Percentiles rank a stretch among this genome's conserved stretches.
phyloP scores from a whole-genome alignment of 2,888 invertebrate species.

The Chydorus sphaericus region DNA sequence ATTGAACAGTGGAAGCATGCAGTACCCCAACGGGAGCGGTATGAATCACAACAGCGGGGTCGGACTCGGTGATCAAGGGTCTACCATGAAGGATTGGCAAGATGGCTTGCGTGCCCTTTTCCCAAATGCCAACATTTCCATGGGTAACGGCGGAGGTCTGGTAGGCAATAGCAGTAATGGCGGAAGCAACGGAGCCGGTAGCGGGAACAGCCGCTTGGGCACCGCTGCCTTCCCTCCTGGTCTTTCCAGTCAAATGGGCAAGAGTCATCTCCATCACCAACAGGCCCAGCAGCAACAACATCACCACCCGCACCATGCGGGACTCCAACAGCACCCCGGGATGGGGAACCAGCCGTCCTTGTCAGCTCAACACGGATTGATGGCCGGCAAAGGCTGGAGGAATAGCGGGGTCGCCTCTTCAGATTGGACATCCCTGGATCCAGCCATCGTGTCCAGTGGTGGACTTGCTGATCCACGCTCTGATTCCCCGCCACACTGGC shows the following conservation, averaged over 20 bases:
- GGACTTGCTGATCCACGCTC: constrained; percentile 32
- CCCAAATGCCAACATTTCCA: constrained; percentile 33
- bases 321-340: constrained; percentile 1
- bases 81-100: constrained; percentile 36
- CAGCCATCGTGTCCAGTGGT: constrained; percentile 71
- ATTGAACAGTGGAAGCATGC: constrained; percentile 14
- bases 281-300: constrained; percentile 15
- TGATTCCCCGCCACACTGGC: constrained; percentile 31
- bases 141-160: constrained; percentile 20
- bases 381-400: constrained; percentile 31
- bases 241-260: not conserved
- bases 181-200: constrained; percentile 3
- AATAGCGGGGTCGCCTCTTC: constrained; percentile 30
- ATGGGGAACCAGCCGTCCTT: constrained; percentile 16
- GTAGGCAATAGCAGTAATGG: not conserved
- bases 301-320: constrained; percentile 11
- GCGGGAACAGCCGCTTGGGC: not conserved
- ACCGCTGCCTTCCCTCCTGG: constrained; percentile 7
- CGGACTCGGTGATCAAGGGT: constrained; percentile 17
- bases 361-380: no score
- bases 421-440: constrained; percentile 86
- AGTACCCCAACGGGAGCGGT: constrained; percentile 16
- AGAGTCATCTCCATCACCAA: constrained; percentile 18
- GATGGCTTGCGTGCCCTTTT: constrained; percentile 32
- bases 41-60: constrained; percentile 16